Evolutionary conservation across 2,113 vertebrate genomes (phyloP).

Genomic region (Tor tambroides): DNA sequence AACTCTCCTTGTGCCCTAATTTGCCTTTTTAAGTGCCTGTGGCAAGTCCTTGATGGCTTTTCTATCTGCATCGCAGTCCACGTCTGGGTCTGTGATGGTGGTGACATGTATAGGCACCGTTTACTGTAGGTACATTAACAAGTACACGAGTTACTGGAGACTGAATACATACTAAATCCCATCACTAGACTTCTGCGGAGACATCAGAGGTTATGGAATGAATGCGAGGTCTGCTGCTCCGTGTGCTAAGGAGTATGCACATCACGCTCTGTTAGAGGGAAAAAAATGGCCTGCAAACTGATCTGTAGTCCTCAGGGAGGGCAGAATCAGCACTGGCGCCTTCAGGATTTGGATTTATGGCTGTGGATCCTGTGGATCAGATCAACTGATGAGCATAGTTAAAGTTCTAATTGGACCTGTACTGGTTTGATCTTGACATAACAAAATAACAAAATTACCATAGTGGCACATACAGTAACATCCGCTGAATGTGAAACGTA

Average conservation of each 20-base stretch:
- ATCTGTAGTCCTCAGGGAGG: constrained; percentile 73
- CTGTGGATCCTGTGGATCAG: constrained; percentile 57
- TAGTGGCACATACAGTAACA: background rate
- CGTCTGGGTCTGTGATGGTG: constrained; percentile 13
- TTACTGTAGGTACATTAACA: background rate
- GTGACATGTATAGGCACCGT: background rate
- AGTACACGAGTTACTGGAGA: background rate
- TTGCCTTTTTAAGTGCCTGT: constrained; percentile 46
- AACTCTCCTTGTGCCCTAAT: constrained; percentile 45
- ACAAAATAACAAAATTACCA: background rate
- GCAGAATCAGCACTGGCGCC: constrained; percentile 78
- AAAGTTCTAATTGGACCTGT: constrained; percentile 15
- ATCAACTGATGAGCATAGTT: constrained; percentile 44
- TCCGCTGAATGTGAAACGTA: background rate
- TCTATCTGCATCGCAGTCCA: constrained; percentile 1
- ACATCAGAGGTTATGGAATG: constrained; percentile 11
- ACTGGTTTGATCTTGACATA: constrained; percentile 21
- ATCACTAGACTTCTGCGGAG: background rate
- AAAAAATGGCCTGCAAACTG: constrained; percentile 74
- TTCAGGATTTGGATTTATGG: constrained; percentile 78
- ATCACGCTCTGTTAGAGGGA: constrained; percentile 33
- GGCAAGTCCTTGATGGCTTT: background rate
- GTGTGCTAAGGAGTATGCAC: constrained; percentile 3
- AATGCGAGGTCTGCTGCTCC: background rate
- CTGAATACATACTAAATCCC: background rate